Evolutionary conservation across 2,797 vertebrate species (phyloP).

Genomic region (Salarias fasciatus): DNA sequence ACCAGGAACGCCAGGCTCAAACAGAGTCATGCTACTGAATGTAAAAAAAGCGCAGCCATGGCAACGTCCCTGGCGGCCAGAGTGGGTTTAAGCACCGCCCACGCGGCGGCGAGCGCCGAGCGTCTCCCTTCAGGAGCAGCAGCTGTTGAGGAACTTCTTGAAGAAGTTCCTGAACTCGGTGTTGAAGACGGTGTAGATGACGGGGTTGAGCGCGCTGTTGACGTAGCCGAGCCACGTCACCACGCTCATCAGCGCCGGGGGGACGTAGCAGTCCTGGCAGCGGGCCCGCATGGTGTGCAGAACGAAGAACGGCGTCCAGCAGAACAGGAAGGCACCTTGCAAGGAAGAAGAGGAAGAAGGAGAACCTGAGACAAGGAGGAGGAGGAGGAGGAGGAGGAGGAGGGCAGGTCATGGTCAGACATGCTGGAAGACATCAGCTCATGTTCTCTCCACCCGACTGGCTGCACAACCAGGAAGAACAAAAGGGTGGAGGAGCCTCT

Average conservation of each 20-base stretch:
- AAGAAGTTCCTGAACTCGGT: constrained; percentile 93
- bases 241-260: constrained; percentile 87
- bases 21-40: constrained; percentile 48
- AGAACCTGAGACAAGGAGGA: background rate
- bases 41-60: constrained; percentile 50
- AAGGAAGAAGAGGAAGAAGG: background rate
- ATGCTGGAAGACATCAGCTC: too few species aligned
- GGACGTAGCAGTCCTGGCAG: constrained; percentile 86
- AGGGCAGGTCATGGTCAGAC: too few species aligned
- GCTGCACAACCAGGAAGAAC: too few species aligned
- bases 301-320: constrained; percentile 98
- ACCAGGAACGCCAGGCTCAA: constrained; percentile 35
- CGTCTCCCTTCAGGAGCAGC: constrained; percentile 66
- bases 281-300: constrained; percentile 90
- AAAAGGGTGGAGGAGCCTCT: too few species aligned
- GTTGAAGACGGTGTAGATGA: constrained; percentile 96
- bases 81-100: constrained; percentile 2
- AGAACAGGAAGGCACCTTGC: constrained; percentile 92
- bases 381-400: too few species aligned
- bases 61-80: constrained; percentile 12
- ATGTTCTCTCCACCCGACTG: too few species aligned
- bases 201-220: constrained; percentile 95
- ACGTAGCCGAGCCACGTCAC: constrained; percentile 97
- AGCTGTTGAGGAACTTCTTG: constrained; percentile 84
- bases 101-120: background rate